Conservation (phyloP, 2,113 vertebrate genomes). For the Excalfactoria chinensis region DNA sequence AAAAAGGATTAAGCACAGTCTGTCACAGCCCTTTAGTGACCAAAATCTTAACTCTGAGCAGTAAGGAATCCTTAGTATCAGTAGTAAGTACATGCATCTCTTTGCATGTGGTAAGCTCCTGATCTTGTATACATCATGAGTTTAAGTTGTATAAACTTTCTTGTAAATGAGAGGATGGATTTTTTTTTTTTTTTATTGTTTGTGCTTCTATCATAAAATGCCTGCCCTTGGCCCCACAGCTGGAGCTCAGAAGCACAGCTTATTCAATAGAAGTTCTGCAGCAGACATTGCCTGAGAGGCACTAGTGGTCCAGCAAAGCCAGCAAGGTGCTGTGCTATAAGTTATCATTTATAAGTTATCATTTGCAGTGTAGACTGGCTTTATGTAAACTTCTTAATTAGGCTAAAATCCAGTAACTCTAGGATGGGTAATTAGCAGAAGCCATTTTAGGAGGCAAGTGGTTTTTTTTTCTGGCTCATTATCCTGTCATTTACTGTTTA, state of each 20-base stretch:
- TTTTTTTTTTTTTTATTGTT: background rate
- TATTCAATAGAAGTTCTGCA: background rate
- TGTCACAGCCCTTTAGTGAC: background rate
- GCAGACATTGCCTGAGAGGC: background rate
- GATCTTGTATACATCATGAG: background rate
- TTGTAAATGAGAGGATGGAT: background rate
- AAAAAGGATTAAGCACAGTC: no score
- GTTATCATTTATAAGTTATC: background rate
- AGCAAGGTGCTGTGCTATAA: background rate
- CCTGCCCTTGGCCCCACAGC: background rate
- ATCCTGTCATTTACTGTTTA: background rate
- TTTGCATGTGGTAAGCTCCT: background rate
- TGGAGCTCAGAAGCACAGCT: background rate
- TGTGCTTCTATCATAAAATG: background rate
- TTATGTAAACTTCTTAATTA: conserved; percentile 32
- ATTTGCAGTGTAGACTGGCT: background rate
- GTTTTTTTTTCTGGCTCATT: background rate
- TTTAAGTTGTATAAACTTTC: background rate
- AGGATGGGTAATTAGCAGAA: background rate
- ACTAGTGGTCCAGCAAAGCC: background rate
- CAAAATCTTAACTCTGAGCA: background rate
- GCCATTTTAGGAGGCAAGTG: background rate
- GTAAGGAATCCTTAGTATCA: background rate
- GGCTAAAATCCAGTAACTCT: background rate
- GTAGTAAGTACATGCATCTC: background rate